Evolutionary conservation across 2,888 invertebrate species (phyloP).

Genomic region (Drosophila acutilabella): DNA sequence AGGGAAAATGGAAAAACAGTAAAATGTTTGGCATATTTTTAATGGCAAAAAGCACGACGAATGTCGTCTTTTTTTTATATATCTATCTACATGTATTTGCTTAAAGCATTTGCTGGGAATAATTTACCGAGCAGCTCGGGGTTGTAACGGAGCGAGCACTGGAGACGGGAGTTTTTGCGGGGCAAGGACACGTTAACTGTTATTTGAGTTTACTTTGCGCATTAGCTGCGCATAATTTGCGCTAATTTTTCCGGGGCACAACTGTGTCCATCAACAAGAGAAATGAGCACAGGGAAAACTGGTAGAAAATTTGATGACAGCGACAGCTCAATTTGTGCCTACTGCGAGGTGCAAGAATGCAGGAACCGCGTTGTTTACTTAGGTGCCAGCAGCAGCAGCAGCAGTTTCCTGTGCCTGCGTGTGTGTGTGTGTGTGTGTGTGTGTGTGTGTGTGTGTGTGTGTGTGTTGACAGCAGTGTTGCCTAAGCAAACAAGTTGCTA

Average conservation of each 20-base stretch:
- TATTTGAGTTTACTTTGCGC: slow-evolving; percentile 67
- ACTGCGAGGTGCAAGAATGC: slow-evolving; percentile 11
- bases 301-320: slow-evolving; percentile 4
- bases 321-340: slow-evolving; percentile 66
- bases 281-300: slow-evolving; percentile 17
- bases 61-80: slow-evolving; percentile 26
- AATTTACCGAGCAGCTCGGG: slow-evolving; percentile 10
- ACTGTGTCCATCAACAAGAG: slow-evolving; percentile 25
- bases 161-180: neutral
- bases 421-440: neutral
- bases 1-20: neutral
- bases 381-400: slow-evolving; percentile 40
- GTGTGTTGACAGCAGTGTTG: slow-evolving; percentile 46
- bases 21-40: slow-evolving; percentile 47
- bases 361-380: slow-evolving; percentile 41
- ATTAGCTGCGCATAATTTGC: slow-evolving; percentile 79
- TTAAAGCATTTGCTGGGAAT: slow-evolving; percentile 45
- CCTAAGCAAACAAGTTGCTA: slow-evolving; percentile 70
- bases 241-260: slow-evolving; percentile 69
- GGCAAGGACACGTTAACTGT: slow-evolving; percentile 34
- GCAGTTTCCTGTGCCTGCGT: neutral
- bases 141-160: neutral
- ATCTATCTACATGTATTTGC: slow-evolving; percentile 42
- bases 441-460: neutral
- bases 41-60: slow-evolving; percentile 52